Base-by-base conservation (phyloP, 1,140 invertebrate species). In the Ostrea denselamellosa region DNA sequence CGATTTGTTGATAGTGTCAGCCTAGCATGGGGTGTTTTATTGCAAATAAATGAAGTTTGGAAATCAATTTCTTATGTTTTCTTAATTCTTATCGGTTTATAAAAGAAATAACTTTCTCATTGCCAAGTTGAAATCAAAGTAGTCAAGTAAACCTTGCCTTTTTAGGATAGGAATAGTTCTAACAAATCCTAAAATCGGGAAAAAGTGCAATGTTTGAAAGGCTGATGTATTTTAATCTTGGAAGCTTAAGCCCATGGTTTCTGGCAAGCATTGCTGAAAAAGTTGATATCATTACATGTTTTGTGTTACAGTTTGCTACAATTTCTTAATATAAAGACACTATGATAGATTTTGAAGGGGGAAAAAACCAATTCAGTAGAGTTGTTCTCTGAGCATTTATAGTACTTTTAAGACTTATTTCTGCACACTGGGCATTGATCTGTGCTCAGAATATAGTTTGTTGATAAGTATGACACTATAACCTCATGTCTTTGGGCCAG, bases 61-160 rank as follows among this genome's bases (percentile, higher is more conserved):
- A 77, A 77, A 77, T 17, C 28, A 77, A 77, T 77, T 77, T 77
- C 68, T 25, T 28, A 34, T 77, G 8, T 25, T 77, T 77, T 77
- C 68, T 28, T 77, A 25, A 34, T 77, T 77, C 22, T 77, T 77
- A 77, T 77, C 68, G 68, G 28, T 77, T 25, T 12, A 4, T 14
- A 77, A 12, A 12, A 25, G 25, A 77, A 77, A 34, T 25, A 28
- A 25, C 68, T 34, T 28, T 34, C 25, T 34, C 65, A 77, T 28
- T 77, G 68, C 28, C 68, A 77, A n/a, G n/a, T 62, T 62, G 8
- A 62, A 62, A 77, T 71, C 10, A 12, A 10, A 17, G 68, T 77
- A 77, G 22, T 34, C 68, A 34, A 77, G 14, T 34, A 77, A 0
- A 8, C 14, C 14, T 77, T 25, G 22, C 22, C 14, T 77, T 77